These are phyloP conservation scores for Myrmecobius fasciatus DNA, from an alignment of 2,113 vertebrate genomes.

Conservation along the genomic window DNA sequence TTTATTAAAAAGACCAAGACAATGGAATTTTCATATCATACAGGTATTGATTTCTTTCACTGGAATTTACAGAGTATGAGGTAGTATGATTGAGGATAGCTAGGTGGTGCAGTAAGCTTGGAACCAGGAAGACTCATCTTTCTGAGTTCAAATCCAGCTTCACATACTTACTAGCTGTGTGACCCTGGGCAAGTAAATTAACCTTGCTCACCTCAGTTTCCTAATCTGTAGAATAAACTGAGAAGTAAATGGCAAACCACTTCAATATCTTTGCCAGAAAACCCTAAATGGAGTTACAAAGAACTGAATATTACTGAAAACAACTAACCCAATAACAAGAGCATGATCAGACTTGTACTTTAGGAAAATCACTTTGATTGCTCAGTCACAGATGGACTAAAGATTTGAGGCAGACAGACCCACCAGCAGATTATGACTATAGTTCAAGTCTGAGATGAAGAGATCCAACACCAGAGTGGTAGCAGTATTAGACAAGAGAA, in stretches of 20 bases:
- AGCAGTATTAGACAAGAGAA: not conserved
- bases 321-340: too few species aligned
- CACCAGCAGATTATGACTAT: not conserved
- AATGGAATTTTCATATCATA: not conserved
- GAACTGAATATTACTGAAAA: too few species aligned
- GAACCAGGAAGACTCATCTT: too few species aligned
- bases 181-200: not conserved
- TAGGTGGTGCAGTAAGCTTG: too few species aligned
- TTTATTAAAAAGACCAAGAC: not conserved
- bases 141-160: not conserved
- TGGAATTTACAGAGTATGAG: not conserved
- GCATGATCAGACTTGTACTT: not conserved
- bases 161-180: not conserved
- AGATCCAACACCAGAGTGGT: not conserved
- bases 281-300: too few species aligned
- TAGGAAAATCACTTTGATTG: not conserved
- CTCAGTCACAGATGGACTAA: not conserved
- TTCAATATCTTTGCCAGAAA: too few species aligned
- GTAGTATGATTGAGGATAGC: too few species aligned
- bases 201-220: not conserved
- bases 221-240: too few species aligned
- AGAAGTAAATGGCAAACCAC: too few species aligned
- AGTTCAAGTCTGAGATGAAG: not conserved
- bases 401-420: not conserved
- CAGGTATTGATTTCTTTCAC: not conserved